These are phyloP conservation scores for Scrobipalpa costella DNA, from an alignment of 2,888 invertebrate species.

Conservation along the genomic window DNA sequence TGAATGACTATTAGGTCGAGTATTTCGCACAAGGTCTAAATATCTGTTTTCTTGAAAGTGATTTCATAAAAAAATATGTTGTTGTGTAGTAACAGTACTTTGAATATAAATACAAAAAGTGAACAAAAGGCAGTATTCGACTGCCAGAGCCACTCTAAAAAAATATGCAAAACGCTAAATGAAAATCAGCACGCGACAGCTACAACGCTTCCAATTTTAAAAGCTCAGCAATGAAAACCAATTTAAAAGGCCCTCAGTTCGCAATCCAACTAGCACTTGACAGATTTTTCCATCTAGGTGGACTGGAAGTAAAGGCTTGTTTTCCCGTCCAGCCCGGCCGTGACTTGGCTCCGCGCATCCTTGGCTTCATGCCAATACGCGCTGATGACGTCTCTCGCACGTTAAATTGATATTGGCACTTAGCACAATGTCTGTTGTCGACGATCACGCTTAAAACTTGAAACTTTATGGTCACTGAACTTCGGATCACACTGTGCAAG, in stretches of 20 bases:
- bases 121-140: not conserved
- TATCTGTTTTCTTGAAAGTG: not conserved
- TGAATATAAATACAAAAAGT: not conserved
- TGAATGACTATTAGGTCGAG: constrained; percentile 11
- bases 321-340: constrained; percentile 47
- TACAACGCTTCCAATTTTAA: constrained; percentile 19
- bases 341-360: constrained; percentile 52
- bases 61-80: not conserved
- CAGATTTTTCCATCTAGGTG: constrained; percentile 28
- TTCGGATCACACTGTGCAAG: constrained; percentile 14
- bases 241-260: constrained; percentile 21
- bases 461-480: constrained; percentile 39
- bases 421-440: constrained; percentile 52
- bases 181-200: constrained; percentile 16
- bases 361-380: constrained; percentile 57
- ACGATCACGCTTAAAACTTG: constrained; percentile 50
- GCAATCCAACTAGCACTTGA: constrained; percentile 22
- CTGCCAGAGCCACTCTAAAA: not conserved
- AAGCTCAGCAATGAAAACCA: constrained; percentile 23
- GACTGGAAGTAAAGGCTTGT: constrained; percentile 47
- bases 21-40: constrained; percentile 3
- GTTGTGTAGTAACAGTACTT: not conserved
- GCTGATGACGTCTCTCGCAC: constrained; percentile 64
- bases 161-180: not conserved
- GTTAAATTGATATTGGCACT: constrained; percentile 72